Evolutionary conservation across 2,797 vertebrate genomes (phyloP).

Genomic region (Syngnathus acus): DNA sequence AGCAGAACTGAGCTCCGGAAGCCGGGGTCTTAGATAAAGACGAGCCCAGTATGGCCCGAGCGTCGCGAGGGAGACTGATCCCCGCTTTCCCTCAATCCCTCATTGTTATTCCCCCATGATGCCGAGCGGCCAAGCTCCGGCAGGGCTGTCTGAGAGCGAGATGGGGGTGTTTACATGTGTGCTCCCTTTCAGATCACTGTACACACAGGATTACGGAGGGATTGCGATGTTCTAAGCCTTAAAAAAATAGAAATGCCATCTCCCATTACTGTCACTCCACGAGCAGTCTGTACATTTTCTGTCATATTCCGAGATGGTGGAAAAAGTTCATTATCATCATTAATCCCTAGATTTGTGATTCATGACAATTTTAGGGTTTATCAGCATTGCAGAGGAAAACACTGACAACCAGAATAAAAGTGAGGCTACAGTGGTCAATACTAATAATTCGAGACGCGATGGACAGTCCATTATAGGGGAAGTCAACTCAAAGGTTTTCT

Average conservation of each 20-base stretch:
- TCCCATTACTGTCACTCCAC: constrained; percentile 4
- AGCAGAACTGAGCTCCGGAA: constrained; percentile 45
- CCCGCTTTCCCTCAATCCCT: constrained; percentile 53
- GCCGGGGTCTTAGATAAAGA: constrained; percentile 60
- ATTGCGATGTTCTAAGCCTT: constrained; percentile 28
- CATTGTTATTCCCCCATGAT: constrained; percentile 69
- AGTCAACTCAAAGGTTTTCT: no score
- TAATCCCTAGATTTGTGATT: neutral
- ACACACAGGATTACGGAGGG: constrained; percentile 43
- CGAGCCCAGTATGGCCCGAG: constrained; percentile 44
- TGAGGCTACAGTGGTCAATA: neutral
- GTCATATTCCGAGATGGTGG: neutral
- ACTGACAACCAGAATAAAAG: neutral
- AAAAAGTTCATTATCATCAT: neutral
- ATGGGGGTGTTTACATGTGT: constrained; percentile 51
- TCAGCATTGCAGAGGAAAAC: neutral
- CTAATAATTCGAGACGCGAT: no score
- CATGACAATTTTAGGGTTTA: neutral
- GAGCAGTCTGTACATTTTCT: constrained; percentile 3
- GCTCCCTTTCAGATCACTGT: constrained; percentile 42
- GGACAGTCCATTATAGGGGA: no score
- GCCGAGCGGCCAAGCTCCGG: constrained; percentile 58
- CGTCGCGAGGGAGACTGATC: constrained; percentile 57
- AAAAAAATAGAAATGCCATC: neutral
- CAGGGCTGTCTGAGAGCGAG: constrained; percentile 45